Evolutionary conservation across 2,888 invertebrate genomes (phyloP).

Genomic region (Bombylius major): DNA sequence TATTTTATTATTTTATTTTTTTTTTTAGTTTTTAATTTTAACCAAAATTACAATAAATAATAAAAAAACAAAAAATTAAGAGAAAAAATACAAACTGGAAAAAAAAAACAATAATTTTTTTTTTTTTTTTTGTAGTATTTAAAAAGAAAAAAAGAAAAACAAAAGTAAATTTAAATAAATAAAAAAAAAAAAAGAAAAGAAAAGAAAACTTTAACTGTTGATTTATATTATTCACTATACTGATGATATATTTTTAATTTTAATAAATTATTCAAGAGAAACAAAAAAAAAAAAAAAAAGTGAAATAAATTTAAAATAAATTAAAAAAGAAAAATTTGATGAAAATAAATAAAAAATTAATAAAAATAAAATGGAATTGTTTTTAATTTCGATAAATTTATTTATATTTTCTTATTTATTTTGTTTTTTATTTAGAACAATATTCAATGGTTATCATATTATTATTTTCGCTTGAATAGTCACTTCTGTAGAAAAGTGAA

Average conservation of each 20-base stretch:
- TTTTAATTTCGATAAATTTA: too few species aligned
- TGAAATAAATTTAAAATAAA: too few species aligned
- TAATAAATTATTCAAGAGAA: background rate
- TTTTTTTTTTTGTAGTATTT: too few species aligned
- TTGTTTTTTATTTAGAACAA: too few species aligned
- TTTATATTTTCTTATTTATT: too few species aligned
- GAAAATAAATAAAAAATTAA: constrained; percentile 21
- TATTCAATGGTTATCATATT: too few species aligned
- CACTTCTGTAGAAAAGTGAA: too few species aligned
- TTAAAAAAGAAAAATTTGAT: background rate
- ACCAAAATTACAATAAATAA: too few species aligned
- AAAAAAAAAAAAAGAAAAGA: background rate
- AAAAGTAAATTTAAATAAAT: background rate
- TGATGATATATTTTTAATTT: background rate
- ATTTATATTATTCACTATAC: background rate
- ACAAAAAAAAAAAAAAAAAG: background rate
- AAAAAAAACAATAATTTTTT: too few species aligned
- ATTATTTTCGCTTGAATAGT: too few species aligned
- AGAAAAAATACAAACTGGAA: background rate
- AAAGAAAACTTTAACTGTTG: background rate
- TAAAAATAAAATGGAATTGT: constrained; percentile 12
- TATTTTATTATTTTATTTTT: too few species aligned
- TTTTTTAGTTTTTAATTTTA: too few species aligned
- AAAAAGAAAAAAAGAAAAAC: background rate
- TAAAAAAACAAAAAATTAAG: background rate